phyloP scores from a whole-genome alignment of 1,140 invertebrate genomes.

The Zaprionus lachaisei region DNA sequence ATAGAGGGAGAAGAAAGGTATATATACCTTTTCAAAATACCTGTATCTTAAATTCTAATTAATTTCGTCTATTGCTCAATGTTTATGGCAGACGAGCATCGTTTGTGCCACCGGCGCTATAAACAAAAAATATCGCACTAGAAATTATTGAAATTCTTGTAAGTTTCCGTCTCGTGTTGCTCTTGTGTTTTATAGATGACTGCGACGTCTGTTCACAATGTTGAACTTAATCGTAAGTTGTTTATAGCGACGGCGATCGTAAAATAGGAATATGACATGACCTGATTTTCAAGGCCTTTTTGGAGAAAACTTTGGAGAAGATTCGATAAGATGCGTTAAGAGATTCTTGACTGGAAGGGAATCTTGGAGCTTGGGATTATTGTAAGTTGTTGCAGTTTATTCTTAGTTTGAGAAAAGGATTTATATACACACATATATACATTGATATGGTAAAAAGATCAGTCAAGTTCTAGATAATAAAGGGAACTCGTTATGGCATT shows the following conservation, averaged over 20 bases:
- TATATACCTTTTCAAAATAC: conserved; percentile 13
- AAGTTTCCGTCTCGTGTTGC: conserved; percentile 31
- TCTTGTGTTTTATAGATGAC: conserved; percentile 27
- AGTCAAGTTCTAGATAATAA: no score
- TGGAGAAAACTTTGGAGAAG: not conserved
- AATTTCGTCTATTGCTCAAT: conserved; percentile 44
- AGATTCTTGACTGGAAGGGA: not conserved
- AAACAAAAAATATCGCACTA: conserved; percentile 69
- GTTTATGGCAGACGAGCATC: conserved; percentile 46
- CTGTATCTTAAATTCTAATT: conserved; percentile 40
- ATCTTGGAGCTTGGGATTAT: no score
- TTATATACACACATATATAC: no score
- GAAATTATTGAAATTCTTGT: conserved; percentile 62
- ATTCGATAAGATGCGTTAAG: not conserved
- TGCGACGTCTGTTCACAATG: conserved; percentile 36
- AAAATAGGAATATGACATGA: conserved; percentile 42
- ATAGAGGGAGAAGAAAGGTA: not conserved
- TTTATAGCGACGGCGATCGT: conserved; percentile 45
- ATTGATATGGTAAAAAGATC: no score
- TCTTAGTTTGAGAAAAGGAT: not conserved
- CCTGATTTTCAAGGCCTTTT: conserved; percentile 34
- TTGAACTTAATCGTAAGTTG: conserved; percentile 47
- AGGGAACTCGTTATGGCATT: no score
- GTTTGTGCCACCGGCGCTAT: conserved; percentile 40
- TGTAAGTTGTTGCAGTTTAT: no score